Percentiles rank a stretch among this genome's conserved stretches.
phyloP scores from a whole-genome alignment of 2,113 vertebrate species.

The Agelaius phoeniceus region DNA sequence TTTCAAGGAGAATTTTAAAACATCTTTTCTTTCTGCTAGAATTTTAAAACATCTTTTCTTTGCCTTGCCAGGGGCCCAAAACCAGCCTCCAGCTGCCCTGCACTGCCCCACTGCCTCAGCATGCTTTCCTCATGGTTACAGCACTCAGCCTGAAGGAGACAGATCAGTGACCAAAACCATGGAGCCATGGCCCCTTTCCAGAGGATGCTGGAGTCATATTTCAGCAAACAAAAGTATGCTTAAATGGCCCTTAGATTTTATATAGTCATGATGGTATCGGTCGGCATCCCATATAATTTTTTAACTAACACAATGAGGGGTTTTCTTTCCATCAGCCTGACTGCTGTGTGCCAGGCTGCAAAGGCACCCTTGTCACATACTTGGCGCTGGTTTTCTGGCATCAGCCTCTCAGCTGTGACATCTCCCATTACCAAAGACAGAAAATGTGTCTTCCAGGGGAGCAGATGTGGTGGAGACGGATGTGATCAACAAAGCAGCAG shows the following conservation, averaged over 20 bases:
- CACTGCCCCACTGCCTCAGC: background rate
- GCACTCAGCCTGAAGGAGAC: background rate
- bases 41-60: background rate
- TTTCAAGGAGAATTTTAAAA: background rate
- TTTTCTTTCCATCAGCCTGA: background rate
- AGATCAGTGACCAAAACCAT: background rate
- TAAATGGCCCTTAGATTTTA: background rate
- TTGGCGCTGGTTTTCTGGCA: background rate
- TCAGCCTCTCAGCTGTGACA: background rate
- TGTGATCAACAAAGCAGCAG: background rate
- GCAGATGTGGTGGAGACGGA: background rate
- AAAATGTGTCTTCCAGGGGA: background rate
- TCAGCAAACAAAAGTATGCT: background rate
- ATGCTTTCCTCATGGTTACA: background rate
- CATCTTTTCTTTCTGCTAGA: background rate
- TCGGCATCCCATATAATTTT: background rate
- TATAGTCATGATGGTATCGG: fast-evolving
- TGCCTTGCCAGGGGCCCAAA: background rate
- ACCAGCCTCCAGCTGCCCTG: fast-evolving
- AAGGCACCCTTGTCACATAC: background rate
- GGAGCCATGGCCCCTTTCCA: fast-evolving
- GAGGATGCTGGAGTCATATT: background rate
- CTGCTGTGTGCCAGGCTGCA: background rate
- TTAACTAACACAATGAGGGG: background rate
- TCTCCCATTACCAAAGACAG: background rate